Evolutionary conservation across 2,888 invertebrate species (phyloP), one percentile per base, ranked within the genome.

Genomic region (Erebia palarica): DNA sequence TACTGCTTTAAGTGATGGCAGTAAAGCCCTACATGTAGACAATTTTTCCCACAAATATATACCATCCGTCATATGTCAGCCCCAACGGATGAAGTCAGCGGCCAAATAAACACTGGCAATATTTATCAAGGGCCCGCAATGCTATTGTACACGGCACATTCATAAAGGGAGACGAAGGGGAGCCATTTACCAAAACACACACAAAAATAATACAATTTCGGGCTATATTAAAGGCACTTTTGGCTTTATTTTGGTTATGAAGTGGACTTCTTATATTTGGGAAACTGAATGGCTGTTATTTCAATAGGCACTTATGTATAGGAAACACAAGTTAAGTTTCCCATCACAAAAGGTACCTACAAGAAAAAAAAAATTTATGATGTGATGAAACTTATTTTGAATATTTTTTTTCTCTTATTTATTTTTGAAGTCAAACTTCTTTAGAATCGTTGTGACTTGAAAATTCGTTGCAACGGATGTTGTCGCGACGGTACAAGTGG

Each of bases 21-120:
- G 36, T 65, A 65, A 11, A 36, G 53, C 53, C 27, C 36, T 27
- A 27, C 55, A 68, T 72, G 63, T 72, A 67, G 69, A 73, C 70
- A 69, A 79, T 79, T 77, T 78, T 75, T 77, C 77, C 51, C 64
- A 59, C 65, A 72, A 77, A 77, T 72, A 76, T 82, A 73, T n/a
- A 71, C 76, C 80, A 88, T 89, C 79, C 81, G 79, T 89, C 87
- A 85, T 76, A 76, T 80, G 82, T 81, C 83, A 80, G 68, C 71
- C 71, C 69, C 73, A 70, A 69, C 71, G 78, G 78, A 84, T 86
- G 81, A 84, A 87, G 83, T 85, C 83, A 78, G 79, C 75, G 73
- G 75, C 65, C 72, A 76, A 76, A 85, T 88, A 88, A 88, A 87
- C 86, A 79, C 78, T 65, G 80, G 75, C 73, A 76, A 76, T 80